Conservation (phyloP, 2,113 vertebrate species). For the Ptilorrhoa leucosticta region DNA sequence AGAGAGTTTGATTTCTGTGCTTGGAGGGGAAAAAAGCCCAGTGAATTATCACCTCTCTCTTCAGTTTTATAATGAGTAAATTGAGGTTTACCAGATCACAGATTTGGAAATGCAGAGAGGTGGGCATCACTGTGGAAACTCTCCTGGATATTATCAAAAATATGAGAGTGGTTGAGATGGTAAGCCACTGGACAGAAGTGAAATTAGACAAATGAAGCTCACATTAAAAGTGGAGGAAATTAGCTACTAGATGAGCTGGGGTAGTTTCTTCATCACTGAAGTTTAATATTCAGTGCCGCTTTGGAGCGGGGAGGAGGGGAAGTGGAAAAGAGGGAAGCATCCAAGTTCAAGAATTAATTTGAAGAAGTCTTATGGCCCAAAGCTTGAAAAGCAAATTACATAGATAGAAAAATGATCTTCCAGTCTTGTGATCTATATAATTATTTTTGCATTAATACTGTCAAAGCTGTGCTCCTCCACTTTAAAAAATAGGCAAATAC, state of each 20-base stretch:
- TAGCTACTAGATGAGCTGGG: not conserved
- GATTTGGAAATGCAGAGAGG: not conserved
- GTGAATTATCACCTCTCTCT: not conserved
- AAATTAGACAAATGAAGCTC: not conserved
- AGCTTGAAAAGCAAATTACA: not conserved
- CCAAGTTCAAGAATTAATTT: not conserved
- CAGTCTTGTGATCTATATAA: not conserved
- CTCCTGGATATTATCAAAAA: not conserved
- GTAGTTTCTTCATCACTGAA: not conserved
- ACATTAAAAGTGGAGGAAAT: not conserved
- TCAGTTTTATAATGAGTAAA: not conserved
- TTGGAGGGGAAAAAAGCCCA: not conserved
- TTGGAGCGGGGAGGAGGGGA: not conserved
- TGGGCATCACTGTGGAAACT: not conserved
- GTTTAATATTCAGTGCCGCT: not conserved
- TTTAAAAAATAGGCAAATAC: not conserved
- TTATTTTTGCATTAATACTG: not conserved
- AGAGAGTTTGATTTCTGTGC: not conserved
- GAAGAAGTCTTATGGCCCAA: not conserved
- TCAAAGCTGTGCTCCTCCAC: not conserved
- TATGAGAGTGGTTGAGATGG: not conserved
- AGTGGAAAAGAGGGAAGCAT: not conserved
- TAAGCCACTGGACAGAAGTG: not conserved
- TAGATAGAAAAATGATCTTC: not conserved
- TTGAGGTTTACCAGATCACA: not conserved